phyloP scores from a whole-genome alignment of 2,113 vertebrate genomes.

The Nettapus auritus region DNA sequence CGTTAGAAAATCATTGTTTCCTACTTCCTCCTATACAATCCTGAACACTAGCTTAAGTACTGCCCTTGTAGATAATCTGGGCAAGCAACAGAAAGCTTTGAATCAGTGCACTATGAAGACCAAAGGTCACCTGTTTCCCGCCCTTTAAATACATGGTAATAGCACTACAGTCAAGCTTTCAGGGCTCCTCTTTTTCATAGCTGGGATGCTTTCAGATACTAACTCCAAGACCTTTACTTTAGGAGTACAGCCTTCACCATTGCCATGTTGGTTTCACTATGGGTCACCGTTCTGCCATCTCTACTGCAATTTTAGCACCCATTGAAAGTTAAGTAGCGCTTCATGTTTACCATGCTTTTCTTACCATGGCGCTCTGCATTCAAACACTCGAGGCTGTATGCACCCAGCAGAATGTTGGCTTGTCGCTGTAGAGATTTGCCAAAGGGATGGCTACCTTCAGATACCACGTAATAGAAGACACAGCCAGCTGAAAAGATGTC shows the following conservation, averaged over 20 bases:
- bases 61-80: neutral
- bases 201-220: neutral
- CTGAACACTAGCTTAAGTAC: neutral
- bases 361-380: constrained; percentile 87
- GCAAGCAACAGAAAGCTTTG: neutral
- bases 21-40: neutral
- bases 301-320: neutral
- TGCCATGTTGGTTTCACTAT: neutral
- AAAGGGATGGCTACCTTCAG: constrained; percentile 92
- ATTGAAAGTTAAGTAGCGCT: fast-evolving
- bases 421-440: constrained; percentile 97
- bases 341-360: neutral
- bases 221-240: neutral
- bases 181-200: neutral
- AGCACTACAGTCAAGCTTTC: neutral
- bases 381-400: constrained; percentile 86
- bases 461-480: constrained; percentile 95
- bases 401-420: constrained; percentile 93
- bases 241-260: neutral
- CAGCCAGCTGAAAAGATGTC: constrained; percentile 98
- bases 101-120: neutral
- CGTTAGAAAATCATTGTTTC: neutral
- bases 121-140: neutral
- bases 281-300: neutral
- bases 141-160: neutral